Base-by-base conservation (phyloP, 2,888 invertebrate species). In the Philhelius pedissequus region DNA sequence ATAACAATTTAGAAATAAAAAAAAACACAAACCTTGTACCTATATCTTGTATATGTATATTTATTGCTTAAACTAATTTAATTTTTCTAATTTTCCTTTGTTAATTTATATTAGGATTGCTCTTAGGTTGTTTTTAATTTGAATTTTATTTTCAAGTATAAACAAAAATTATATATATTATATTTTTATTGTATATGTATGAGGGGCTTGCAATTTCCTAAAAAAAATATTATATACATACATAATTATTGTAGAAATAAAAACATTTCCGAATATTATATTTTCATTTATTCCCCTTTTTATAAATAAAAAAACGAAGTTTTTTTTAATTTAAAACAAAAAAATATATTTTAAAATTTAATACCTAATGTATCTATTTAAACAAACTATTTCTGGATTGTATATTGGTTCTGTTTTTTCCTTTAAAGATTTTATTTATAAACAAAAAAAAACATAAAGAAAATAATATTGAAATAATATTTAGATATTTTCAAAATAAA, bases 21-120 rank as follows among this genome's bases (percentile, higher is more conserved):
- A 15, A 27, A 66, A 66, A 45, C 60, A 66, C 40, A 79, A 60
- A 84, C 84, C 84, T 84, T 84, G 84, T 84, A 84, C 84, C 84
- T 84, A 84, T 71, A 66, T 80, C 11, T 52, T 77, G 64, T 64
- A 70, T 58, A 50, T 71, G 56, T 82, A 78, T 80, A 80, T 84
- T 80, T 80, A 84, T 84, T 84, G 45, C 56, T 76, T 56, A 54
- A n/a, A 54, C 52, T 71, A 35, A 38, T 50, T 48, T 48, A 50
- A 50, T 40, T 20, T 27, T 54, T 30, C 48, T 1, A 15, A 52
- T 20, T 70, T 56, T 25, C 32, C 27, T 20, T 27, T 64, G 38
- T 38, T 13, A 9, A 25, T 25, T 40, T 43, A 20, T 76, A 32
- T n/a, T 64, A 50, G 38, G 15, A 50, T 64, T 66, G 52, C 84